phyloP scores from a whole-genome alignment of 2,113 vertebrate genomes.

The Bubo scandiacus region DNA sequence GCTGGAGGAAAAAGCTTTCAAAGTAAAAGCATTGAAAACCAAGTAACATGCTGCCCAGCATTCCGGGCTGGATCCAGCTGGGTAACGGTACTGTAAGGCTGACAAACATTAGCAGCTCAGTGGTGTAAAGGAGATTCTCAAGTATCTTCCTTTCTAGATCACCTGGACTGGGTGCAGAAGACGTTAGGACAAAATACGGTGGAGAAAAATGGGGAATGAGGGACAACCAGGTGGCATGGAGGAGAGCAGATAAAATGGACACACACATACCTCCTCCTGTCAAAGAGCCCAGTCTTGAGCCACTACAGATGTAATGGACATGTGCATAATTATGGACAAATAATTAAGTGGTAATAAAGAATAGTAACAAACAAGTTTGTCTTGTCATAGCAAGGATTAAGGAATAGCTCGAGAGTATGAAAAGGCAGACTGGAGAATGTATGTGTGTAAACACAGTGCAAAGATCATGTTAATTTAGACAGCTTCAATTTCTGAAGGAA shows the following conservation, averaged over 20 bases:
- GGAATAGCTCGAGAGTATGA: neutral
- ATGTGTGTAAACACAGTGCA: neutral
- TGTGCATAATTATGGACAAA: accelerated
- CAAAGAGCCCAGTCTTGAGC: neutral
- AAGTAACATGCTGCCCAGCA: neutral
- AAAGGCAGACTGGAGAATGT: neutral
- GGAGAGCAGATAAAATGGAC: neutral
- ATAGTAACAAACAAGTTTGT: neutral
- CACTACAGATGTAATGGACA: accelerated
- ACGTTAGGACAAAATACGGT: neutral
- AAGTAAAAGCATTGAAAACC: neutral
- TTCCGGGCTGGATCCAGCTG: neutral
- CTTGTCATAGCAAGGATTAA: neutral
- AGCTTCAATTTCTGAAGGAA: neutral
- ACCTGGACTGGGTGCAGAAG: neutral
- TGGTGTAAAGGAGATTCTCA: neutral
- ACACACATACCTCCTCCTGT: neutral
- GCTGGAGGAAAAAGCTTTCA: neutral
- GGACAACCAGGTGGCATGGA: neutral
- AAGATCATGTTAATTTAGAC: neutral
- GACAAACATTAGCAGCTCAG: neutral
- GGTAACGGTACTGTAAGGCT: neutral
- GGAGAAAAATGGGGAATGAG: neutral
- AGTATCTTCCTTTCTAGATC: neutral
- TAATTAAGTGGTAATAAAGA: neutral